phyloP scores from a whole-genome alignment of 2,113 vertebrate species.

The Cyprinodon brontotheroides region DNA sequence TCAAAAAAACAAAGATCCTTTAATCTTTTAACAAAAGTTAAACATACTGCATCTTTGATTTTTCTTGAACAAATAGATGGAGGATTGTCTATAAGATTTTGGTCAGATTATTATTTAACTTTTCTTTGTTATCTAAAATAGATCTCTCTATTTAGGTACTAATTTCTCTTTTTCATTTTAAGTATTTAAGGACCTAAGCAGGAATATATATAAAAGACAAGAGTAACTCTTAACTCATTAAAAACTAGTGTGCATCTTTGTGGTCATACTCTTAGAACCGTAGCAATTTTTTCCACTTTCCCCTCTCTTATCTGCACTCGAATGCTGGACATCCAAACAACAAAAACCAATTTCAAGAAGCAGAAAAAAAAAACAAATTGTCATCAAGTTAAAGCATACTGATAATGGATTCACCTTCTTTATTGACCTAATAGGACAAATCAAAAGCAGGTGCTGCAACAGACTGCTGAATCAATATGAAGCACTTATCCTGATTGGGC shows the following conservation, averaged over 20 bases:
- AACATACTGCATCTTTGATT: slow-evolving; percentile 60
- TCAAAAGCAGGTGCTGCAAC: slow-evolving; percentile 63
- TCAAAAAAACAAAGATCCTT: slow-evolving; percentile 12
- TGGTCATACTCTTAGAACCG: slow-evolving; percentile 46
- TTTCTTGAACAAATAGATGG: slow-evolving; percentile 60
- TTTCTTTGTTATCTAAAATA: slow-evolving; percentile 32
- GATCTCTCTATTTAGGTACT: slow-evolving; percentile 57
- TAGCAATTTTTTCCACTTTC: slow-evolving; percentile 2
- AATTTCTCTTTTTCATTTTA: slow-evolving; percentile 64
- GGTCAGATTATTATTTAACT: slow-evolving; percentile 77
- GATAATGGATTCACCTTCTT: slow-evolving; percentile 69
- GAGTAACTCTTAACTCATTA: slow-evolving; percentile 35
- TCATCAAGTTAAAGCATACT: slow-evolving; percentile 63
- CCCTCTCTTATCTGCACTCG: background rate
- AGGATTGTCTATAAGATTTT: slow-evolving; percentile 66
- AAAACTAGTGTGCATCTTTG: slow-evolving; percentile 47
- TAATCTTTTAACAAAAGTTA: slow-evolving; percentile 53
- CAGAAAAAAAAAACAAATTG: slow-evolving; percentile 43
- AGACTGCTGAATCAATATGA: slow-evolving; percentile 69
- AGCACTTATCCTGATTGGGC: slow-evolving; percentile 78
- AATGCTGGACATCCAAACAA: background rate
- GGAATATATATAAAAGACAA: slow-evolving; percentile 65
- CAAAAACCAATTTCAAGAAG: slow-evolving; percentile 41
- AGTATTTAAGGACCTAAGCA: slow-evolving; percentile 67
- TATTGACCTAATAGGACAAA: slow-evolving; percentile 70